Conservation (phyloP, 2,797 vertebrate species). For the Xyrichtys novacula region DNA sequence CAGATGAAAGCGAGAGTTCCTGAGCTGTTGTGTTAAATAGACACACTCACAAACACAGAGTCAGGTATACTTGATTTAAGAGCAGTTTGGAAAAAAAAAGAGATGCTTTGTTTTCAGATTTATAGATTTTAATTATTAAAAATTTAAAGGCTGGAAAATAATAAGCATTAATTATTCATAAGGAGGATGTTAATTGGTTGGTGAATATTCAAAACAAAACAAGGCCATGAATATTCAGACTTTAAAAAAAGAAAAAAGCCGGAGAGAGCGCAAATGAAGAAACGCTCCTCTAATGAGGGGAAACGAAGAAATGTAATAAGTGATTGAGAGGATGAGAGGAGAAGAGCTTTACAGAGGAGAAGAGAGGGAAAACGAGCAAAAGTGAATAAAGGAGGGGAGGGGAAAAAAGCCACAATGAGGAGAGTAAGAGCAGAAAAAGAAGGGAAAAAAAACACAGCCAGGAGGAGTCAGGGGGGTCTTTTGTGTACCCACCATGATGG, state of each 20-base stretch:
- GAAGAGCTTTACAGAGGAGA: not conserved
- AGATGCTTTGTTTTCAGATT: slow-evolving; percentile 75
- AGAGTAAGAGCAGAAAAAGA: slow-evolving; percentile 45
- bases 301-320: slow-evolving; percentile 6
- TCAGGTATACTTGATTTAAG: slow-evolving; percentile 15
- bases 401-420: slow-evolving; percentile 54
- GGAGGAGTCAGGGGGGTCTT: slow-evolving; percentile 70
- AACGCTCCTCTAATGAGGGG: slow-evolving; percentile 61
- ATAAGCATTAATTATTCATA: slow-evolving; percentile 80
- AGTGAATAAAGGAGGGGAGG: slow-evolving; percentile 37
- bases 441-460: slow-evolving; percentile 48
- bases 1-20: slow-evolving; percentile 76
- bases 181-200: slow-evolving; percentile 73
- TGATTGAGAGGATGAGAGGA: slow-evolving; percentile 4
- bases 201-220: slow-evolving; percentile 82
- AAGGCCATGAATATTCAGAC: slow-evolving; percentile 76
- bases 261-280: slow-evolving; percentile 67
- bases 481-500: slow-evolving; percentile 79
- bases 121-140: slow-evolving; percentile 79
- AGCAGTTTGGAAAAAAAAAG: slow-evolving; percentile 44
- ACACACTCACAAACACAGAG: slow-evolving; percentile 30
- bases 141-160: slow-evolving; percentile 72
- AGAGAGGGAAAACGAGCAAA: slow-evolving; percentile 36
- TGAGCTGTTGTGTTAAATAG: slow-evolving; percentile 72
- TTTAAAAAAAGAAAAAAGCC: slow-evolving; percentile 67